These are phyloP conservation scores for Aurelia aurita DNA, from an alignment of 30 jellyfish, hydroid and myxozoan species.

Conservation along the genomic window DNA sequence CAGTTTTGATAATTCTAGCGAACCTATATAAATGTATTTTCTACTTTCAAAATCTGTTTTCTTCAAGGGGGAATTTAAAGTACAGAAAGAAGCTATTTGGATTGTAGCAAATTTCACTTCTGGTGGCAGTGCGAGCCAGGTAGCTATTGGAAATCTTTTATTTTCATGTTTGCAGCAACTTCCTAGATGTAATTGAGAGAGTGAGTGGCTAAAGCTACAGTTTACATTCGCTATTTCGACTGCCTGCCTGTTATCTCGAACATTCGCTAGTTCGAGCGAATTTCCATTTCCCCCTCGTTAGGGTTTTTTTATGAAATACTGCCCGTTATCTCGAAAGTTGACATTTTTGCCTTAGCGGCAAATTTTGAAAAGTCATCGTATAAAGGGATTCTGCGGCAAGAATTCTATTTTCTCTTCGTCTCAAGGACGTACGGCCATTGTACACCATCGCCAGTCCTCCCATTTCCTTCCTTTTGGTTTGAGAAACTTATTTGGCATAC, in stretches of 20 bases:
- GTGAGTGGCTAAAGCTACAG: no score
- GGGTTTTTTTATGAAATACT: neutral
- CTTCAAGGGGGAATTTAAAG: slow-evolving; percentile 89
- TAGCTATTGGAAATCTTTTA: neutral
- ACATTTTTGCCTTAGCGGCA: no score
- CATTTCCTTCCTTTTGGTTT: neutral
- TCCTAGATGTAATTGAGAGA: no score
- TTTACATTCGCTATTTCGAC: no score
- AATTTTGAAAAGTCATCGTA: no score
- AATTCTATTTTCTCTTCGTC: no score
- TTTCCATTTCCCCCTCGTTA: neutral
- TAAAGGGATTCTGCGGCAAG: no score
- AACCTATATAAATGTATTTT: no score
- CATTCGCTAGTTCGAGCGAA: neutral
- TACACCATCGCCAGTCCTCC: no score
- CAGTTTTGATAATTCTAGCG: no score
- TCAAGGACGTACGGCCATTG: no score
- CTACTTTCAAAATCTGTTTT: neutral
- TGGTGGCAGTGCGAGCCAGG: slow-evolving; percentile 95
- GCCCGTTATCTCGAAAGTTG: neutral
- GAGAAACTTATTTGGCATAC: neutral
- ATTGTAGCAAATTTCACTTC: slow-evolving; percentile 94
- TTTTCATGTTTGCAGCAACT: no score
- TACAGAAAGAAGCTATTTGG: slow-evolving; percentile 97
- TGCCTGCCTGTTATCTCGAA: neutral